Evolutionary conservation across 2,888 invertebrate genomes (phyloP), one percentile per base, ranked within the genome.

Genomic region (Microchrysa polita): DNA sequence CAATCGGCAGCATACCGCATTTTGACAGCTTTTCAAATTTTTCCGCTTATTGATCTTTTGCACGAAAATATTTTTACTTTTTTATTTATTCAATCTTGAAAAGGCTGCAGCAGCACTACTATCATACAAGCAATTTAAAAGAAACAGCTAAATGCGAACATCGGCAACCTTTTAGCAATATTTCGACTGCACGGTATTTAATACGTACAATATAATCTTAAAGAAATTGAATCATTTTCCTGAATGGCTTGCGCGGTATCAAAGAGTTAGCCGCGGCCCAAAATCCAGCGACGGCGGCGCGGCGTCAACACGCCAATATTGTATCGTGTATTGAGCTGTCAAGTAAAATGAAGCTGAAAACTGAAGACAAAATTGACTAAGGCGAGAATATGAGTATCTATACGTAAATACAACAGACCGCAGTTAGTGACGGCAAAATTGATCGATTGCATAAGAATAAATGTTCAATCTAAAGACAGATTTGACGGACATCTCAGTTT

Each of bases 401-500:
- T n/a, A n/a, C n/a, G n/a, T n/a, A n/a, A n/a, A n/a, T n/a, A n/a
- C n/a, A n/a, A n/a, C 27, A 34, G 27, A 7, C 4, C 27, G 7
- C 2, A 34, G 27, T 7, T n/a, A n/a, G 27, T 7, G 27, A 5
- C 27, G 27, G 27, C 27, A 27, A 59, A 59, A 59, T 59, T 59
- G 59, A 59, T 59, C 1, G 59, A 59, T 59, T 59, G 27, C 59
- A 23, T 59, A 59, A 59, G 59, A 59, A 22, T 22, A 34, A n/a
- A n/a, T n/a, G n/a, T n/a, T 34, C 7, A 34, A 34, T 34, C 27
- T 20, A 20, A 12, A 22, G 59, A 59, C 22, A 59, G 10, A 59
- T 23, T 34, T 59, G 59, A 59, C 23, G 22, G 59, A 27, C 59
- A 23, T 23, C 23, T 59, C 27, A 27, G 27, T 20, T 34, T 34